Base-by-base conservation (phyloP, 2,113 vertebrate species). In the Dendrocopos noguchii region DNA sequence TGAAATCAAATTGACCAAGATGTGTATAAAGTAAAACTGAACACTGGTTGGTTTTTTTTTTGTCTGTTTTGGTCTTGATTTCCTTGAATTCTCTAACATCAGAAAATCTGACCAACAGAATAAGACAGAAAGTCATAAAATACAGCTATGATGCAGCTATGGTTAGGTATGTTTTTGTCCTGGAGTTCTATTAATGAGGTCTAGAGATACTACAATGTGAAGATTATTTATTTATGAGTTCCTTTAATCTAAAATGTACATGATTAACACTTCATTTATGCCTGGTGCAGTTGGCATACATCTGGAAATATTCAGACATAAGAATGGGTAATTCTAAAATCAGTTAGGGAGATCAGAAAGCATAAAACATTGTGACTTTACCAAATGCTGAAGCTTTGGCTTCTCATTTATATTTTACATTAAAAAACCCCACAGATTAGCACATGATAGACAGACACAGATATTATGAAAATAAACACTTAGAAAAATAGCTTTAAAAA, bases 161-260 rank as follows among this genome's bases (percentile, higher is more conserved):
- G 36, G 7, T 36, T 36, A 36, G 36, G 36, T 66, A 29, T 29
- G 59, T 74, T 13, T 73, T 7, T 86, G 52, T 82, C 33, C 50
- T 80, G 36, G 50, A 84, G 55, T 61, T 65, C 50, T 71, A 24
- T 59, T 64, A 85, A 12, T 29, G 31, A 85, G 80, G 10, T 70
- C 19, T 15, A 89, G 78, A 84, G 44, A 70, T 73, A 73, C 18
- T 1, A 2, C 20, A 60, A 21, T 20, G 16, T 84, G 60, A 39
- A 82, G 55, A 87, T 91, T 53, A 91, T 60, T 94, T 94, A 95
- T 91, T 94, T 91, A 94, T 90, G 55, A 93, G 29, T 80, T 63
- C 88, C 89, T 95, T 94, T 95, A 67, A 90, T 94, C 72, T 95
- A 91, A 95, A 94, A 87, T 94, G 60, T 29, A 71, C 82, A 74